Evolutionary conservation across 2,113 vertebrate species (phyloP), one percentile per base, ranked within the genome.

Genomic region (Antigone vipio): DNA sequence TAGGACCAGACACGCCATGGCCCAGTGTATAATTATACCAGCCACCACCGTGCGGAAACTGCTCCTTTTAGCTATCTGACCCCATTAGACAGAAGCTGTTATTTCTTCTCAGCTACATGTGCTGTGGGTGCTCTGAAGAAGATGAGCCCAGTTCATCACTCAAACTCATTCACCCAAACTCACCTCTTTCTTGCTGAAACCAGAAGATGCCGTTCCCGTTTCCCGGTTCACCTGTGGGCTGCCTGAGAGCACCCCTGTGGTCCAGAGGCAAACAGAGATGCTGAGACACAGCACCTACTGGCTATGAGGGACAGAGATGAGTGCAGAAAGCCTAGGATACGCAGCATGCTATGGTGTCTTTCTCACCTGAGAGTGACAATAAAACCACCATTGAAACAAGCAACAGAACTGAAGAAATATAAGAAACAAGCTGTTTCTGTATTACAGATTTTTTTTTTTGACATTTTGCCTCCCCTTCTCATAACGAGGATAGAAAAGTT

Each of bases 51-150:
- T 77, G 94, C 12, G 50, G 97, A 96, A 96, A 91, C 45, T 32
- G 94, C 79, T 85, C 73, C 79, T 83, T 92, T 97, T 92, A 96
- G 85, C 77, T 67, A 92, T 53, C 91, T 97, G 93, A 96, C 96
- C 93, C 93, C 94, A 97, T 96, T 95, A 95, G 72, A 56, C 69
- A 74, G 55, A 91, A 79, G 83, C 67, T 94, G 83, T 52, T 85
- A 88, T 76, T 93, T 76, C 79, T 76, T 62, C 93, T 85, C 22
- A 69, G 64, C 77, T 74, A 22, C 47, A 67, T 80, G 73, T 29
- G 22, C 74, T 74, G 52, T n/a, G 71, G 72, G 55, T 47, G 74
- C 67, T 89, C 69, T 49, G 60, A 59, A 92, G 56, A 53, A 38
- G 45, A 79, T 0, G 9, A 75, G 74, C 15, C 77, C 53, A 59